Evolutionary conservation across 2,113 vertebrate genomes (phyloP).

Genomic region (Arenaria interpres): DNA sequence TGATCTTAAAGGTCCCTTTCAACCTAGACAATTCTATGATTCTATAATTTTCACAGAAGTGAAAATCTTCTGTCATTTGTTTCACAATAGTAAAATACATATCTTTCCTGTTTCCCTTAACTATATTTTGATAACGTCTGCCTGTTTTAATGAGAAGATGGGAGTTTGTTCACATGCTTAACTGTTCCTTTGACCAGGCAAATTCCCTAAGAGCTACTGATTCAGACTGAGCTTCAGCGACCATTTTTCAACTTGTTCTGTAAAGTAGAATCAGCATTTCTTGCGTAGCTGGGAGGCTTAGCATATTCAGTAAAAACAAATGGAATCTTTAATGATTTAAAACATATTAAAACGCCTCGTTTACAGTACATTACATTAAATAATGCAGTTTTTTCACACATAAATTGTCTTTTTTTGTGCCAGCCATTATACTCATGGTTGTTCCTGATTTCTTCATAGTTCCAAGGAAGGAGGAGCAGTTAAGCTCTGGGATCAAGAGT

Average conservation of each 20-base stretch:
- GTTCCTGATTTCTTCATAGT: slow-evolving; percentile 63
- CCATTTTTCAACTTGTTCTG: neutral
- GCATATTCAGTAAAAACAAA: neutral
- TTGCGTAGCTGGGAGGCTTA: neutral
- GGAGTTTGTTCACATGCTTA: neutral
- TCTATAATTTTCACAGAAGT: neutral
- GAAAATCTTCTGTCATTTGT: neutral
- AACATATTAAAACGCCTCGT: neutral
- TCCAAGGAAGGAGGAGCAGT: slow-evolving; percentile 97
- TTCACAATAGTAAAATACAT: neutral
- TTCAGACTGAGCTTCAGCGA: neutral
- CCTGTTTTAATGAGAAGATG: neutral
- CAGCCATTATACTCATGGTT: neutral
- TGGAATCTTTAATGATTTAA: neutral
- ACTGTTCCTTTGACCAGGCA: neutral
- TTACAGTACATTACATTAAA: neutral
- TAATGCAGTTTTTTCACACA: neutral
- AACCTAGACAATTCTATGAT: too few species aligned
- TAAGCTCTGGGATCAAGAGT: slow-evolving; percentile 96
- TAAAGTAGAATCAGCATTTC: neutral
- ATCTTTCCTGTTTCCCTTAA: neutral
- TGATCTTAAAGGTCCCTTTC: too few species aligned
- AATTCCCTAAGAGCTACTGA: neutral
- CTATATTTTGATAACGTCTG: neutral
- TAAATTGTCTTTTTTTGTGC: neutral